Percentiles rank a stretch among this genome's conserved stretches.
Evolutionary conservation across 2,113 vertebrate species (phyloP).

Genomic region (Mellivora capensis): DNA sequence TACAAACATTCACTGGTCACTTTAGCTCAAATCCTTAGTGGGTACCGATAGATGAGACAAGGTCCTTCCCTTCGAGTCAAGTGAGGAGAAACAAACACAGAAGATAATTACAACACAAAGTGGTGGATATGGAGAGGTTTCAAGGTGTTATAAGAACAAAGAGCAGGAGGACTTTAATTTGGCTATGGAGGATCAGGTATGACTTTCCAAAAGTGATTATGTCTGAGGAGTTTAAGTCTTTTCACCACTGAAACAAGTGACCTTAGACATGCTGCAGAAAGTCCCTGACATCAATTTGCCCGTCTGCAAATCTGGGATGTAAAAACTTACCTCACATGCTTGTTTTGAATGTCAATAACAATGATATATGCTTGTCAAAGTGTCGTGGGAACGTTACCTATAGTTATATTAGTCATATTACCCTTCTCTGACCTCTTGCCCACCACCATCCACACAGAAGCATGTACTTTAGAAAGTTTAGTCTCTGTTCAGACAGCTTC

Average conservation of each 20-base stretch:
- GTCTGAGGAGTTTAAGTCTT: neutral
- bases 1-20: neutral
- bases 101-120: neutral
- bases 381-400: neutral
- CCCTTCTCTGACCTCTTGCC: neutral
- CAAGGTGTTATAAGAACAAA: neutral
- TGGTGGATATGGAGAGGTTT: neutral
- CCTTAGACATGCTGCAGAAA: neutral
- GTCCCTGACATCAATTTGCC: neutral
- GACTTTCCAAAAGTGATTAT: neutral
- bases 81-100: neutral
- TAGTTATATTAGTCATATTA: neutral
- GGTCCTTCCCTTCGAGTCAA: neutral
- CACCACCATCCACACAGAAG: neutral
- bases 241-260: neutral
- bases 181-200: neutral
- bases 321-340: neutral
- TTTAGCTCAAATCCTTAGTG: neutral
- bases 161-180: neutral
- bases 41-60: neutral
- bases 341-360: neutral
- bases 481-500: neutral
- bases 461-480: neutral
- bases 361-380: neutral
- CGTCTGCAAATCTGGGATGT: neutral